Evolutionary conservation across 2,888 invertebrate species (phyloP), one percentile per base, ranked within the genome.

Genomic region (Apocheima hispidaria): DNA sequence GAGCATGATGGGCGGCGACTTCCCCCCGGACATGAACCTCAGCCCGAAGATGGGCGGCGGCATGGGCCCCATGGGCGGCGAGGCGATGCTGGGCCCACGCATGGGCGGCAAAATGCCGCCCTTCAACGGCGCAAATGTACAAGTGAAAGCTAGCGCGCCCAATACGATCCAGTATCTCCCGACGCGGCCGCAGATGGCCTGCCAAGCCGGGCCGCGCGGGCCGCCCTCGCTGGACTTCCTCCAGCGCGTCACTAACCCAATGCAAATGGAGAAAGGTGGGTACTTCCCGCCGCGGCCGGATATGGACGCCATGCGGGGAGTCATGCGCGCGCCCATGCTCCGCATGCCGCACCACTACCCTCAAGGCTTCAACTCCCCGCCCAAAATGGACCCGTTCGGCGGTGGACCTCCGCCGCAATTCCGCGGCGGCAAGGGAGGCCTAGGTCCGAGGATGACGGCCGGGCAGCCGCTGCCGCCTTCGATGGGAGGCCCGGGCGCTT

Each of bases 161-260:
- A 99, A 99, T 88, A 99, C 99, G 35, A 99, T 99, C 83, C 99
- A 99, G 93, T 99, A 99, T 94, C 95, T 99, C 86, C 99, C 99
- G 20, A 97, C 98, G 52, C 94, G 98, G 88, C 97, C 98, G n/a
- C 98, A 98, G 82, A 95, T 96, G 77, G 94, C 95, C 10, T 95
- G 95, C 77, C 94, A 94, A 64, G 92, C 94, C 28, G 95, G 94
- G 53, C 96, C 96, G 0, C 93, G 97, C 43, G 96, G 96, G 9
- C 97, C 98, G 4, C 98, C 98, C 38, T 97, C 97, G 87, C 92
- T 98, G 68, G 98, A 98, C 78, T 98, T 98, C 88, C 91, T 98
- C 57, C 97, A 97, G 75, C 94, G 98, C 61, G 98, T 97, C 78
- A 96, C 98, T 18, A 97, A 97, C 83, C 98, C 98, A 0, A 94